Percentiles rank a stretch among this genome's conserved stretches.
phyloP scores from a whole-genome alignment of 2,797 vertebrate genomes.

The Tokudaia tokunoshimensis region DNA sequence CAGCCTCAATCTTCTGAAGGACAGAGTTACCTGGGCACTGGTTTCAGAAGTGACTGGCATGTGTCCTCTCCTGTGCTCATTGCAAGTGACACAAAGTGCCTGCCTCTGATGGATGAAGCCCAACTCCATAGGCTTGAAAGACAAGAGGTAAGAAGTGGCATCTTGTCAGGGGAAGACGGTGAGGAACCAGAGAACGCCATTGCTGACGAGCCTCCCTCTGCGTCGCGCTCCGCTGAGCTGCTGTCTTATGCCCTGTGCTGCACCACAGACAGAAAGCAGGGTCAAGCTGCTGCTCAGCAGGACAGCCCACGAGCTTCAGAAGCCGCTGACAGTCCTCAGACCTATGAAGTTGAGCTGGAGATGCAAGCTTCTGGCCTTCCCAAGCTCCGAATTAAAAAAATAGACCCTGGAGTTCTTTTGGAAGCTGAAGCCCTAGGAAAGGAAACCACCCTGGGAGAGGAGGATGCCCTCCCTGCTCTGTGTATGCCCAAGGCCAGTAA shows the following conservation, averaged over 20 bases:
- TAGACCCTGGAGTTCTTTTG: slow-evolving; percentile 86
- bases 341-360: slow-evolving; percentile 94
- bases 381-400: slow-evolving; percentile 93
- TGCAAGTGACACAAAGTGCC: not conserved
- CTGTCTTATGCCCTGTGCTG: slow-evolving; percentile 89
- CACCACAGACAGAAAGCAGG: slow-evolving; percentile 92
- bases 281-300: slow-evolving; percentile 90
- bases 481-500: slow-evolving; percentile 85
- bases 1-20: slow-evolving; percentile 47
- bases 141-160: slow-evolving; percentile 76
- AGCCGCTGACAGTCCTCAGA: slow-evolving; percentile 80
- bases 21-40: not conserved
- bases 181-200: slow-evolving; percentile 86
- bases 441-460: slow-evolving; percentile 76
- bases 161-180: slow-evolving; percentile 85
- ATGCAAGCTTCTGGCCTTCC: slow-evolving; percentile 95
- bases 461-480: slow-evolving; percentile 77
- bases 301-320: slow-evolving; percentile 83
- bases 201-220: slow-evolving; percentile 86
- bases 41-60: slow-evolving; percentile 70
- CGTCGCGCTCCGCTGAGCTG: slow-evolving; percentile 60
- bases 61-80: slow-evolving; percentile 81
- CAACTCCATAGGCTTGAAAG: slow-evolving; percentile 86
- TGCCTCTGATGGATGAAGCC: slow-evolving; percentile 78
- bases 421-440: slow-evolving; percentile 78